phyloP scores from a whole-genome alignment of 2,113 vertebrate genomes.

The Artemisiospiza belli region DNA sequence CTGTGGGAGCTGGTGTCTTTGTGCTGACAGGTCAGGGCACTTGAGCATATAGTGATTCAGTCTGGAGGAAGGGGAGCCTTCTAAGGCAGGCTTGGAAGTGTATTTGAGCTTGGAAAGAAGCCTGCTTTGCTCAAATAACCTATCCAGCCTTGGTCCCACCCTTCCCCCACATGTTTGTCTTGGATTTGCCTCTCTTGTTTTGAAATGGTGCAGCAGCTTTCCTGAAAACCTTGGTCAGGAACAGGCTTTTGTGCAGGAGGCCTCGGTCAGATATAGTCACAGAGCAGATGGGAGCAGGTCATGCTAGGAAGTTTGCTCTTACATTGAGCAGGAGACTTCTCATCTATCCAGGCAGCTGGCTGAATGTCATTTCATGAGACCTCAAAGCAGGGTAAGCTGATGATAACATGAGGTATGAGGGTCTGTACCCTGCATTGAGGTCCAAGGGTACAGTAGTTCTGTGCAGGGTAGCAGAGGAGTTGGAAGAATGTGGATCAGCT shows the following conservation, averaged over 20 bases:
- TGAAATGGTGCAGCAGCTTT: background rate
- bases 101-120: constrained; percentile 7
- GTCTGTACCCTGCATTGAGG: background rate
- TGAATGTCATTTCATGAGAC: background rate
- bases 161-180: background rate
- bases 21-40: background rate
- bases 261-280: background rate
- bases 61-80: constrained; percentile 4
- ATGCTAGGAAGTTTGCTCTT: background rate
- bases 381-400: background rate
- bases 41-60: background rate
- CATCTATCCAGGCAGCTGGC: background rate
- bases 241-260: background rate
- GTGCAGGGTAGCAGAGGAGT: background rate
- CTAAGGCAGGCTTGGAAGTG: background rate
- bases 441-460: background rate
- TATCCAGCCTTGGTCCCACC: background rate
- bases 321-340: background rate
- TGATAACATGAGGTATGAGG: background rate
- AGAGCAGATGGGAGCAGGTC: background rate
- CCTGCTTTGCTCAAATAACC: background rate
- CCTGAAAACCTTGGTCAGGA: constrained; percentile 17
- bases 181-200: constrained; percentile 1
- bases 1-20: constrained; percentile 47
- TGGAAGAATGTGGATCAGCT: background rate